phyloP scores from a whole-genome alignment of 2,797 vertebrate genomes.

The Sebastes diploproa region DNA sequence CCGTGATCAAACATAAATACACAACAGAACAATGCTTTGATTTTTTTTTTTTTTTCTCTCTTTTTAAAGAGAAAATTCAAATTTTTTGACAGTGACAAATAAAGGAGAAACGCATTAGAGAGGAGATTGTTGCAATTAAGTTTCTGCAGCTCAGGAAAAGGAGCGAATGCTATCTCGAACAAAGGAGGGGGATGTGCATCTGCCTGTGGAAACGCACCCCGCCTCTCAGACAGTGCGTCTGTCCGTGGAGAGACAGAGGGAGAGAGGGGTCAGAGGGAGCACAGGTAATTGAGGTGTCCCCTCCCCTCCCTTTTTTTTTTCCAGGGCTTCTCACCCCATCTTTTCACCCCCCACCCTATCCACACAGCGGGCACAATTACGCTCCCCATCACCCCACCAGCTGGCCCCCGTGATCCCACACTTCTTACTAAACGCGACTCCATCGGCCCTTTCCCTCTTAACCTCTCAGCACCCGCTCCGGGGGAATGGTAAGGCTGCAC shows the following conservation, averaged over 20 bases:
- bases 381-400: constrained; percentile 84
- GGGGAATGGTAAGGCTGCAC: constrained; percentile 72
- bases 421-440: constrained; percentile 82
- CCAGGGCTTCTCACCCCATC: constrained; percentile 79
- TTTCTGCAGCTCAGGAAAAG: constrained; percentile 51
- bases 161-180: constrained; percentile 64
- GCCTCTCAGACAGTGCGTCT: constrained; percentile 74
- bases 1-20: constrained; percentile 56
- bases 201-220: constrained; percentile 71
- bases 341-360: constrained; percentile 76
- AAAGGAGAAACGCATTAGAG: constrained; percentile 40
- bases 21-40: constrained; percentile 31
- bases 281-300: constrained; percentile 88
- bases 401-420: constrained; percentile 83
- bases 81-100: constrained; percentile 54
- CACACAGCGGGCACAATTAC: constrained; percentile 85
- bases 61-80: constrained; percentile 5
- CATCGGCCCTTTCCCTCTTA: constrained; percentile 79
- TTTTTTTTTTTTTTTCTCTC: background rate
- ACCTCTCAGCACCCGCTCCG: constrained; percentile 81
- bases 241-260: constrained; percentile 77
- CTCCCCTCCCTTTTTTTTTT: constrained; percentile 76
- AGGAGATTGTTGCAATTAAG: constrained; percentile 65
- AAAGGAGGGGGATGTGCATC: constrained; percentile 76
- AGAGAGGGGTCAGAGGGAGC: constrained; percentile 80